phyloP scores from a whole-genome alignment of 2,888 invertebrate genomes.

The Noctua janthe region DNA sequence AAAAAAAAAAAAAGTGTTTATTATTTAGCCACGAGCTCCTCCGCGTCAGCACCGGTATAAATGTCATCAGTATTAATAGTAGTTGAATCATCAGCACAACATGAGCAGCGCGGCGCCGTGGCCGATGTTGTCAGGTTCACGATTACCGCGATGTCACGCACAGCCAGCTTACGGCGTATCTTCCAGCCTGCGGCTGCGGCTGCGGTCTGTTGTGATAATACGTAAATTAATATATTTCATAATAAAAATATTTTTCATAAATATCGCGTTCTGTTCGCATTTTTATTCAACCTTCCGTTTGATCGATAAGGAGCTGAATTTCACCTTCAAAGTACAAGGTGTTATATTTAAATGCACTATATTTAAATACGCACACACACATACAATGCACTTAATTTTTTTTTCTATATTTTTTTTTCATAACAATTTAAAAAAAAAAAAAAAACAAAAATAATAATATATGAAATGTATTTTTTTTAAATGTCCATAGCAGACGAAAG shows the following conservation, averaged over 20 bases:
- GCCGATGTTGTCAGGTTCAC: constrained; percentile 8
- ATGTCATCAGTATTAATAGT: neutral
- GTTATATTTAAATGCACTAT: neutral
- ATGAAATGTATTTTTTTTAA: too few species aligned
- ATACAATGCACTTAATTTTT: too few species aligned
- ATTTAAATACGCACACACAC: too few species aligned
- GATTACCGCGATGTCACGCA: constrained; percentile 33
- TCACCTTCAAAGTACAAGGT: neutral
- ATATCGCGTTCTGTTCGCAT: neutral
- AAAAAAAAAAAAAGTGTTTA: too few species aligned
- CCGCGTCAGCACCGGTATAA: neutral
- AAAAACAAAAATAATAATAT: too few species aligned
- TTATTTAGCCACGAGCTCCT: too few species aligned
- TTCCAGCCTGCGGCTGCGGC: constrained; percentile 21
- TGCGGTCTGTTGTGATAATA: constrained; percentile 16
- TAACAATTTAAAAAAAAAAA: too few species aligned
- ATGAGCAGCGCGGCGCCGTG: neutral
- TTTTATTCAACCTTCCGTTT: neutral
- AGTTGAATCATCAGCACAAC: constrained; percentile 5
- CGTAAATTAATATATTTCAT: neutral
- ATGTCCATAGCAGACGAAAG: too few species aligned
- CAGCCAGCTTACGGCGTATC: constrained; percentile 3
- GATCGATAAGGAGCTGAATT: neutral
- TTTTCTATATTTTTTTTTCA: too few species aligned
- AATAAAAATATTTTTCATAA: neutral